These are phyloP conservation scores for Sphecodes monilicornis DNA, from an alignment of 2,888 invertebrate genomes.

Conservation along the genomic window DNA sequence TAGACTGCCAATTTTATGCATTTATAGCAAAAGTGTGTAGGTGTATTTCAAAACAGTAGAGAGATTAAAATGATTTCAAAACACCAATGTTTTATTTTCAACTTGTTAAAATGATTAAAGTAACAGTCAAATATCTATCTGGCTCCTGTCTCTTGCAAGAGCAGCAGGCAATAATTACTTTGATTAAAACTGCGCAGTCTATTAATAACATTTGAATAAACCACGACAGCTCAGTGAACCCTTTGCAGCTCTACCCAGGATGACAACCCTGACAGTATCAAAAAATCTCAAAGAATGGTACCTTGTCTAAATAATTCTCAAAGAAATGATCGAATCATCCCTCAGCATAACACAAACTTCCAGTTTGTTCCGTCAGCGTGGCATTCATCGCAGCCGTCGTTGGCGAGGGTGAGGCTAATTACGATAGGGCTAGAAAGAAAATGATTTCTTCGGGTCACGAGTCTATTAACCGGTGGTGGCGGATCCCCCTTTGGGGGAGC, in stretches of 20 bases:
- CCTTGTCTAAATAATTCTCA: not conserved
- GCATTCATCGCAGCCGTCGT: not conserved
- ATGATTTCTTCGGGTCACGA: conserved; percentile 45
- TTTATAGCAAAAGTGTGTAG: too few species aligned
- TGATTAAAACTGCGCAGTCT: too few species aligned
- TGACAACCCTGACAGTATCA: not conserved
- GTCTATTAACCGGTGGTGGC: conserved; percentile 22
- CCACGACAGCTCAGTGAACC: not conserved
- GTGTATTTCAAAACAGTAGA: too few species aligned
- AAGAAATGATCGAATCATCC: not conserved
- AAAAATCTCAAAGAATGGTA: not conserved
- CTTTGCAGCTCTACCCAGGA: not conserved
- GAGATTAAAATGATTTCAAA: too few species aligned
- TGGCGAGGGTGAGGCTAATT: conserved; percentile 37
- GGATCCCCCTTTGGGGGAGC: not conserved
- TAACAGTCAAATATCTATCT: too few species aligned
- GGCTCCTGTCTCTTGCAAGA: too few species aligned
- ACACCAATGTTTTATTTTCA: too few species aligned
- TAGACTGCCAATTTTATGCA: too few species aligned
- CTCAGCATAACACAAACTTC: conserved; percentile 1
- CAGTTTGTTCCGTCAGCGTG: conserved; percentile 11
- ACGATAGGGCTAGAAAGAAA: conserved; percentile 29
- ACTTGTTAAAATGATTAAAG: too few species aligned
- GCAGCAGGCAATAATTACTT: too few species aligned
- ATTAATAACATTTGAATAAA: not conserved